phyloP scores from a whole-genome alignment of 2,113 vertebrate species.

The Mesembrinibis cayennensis region DNA sequence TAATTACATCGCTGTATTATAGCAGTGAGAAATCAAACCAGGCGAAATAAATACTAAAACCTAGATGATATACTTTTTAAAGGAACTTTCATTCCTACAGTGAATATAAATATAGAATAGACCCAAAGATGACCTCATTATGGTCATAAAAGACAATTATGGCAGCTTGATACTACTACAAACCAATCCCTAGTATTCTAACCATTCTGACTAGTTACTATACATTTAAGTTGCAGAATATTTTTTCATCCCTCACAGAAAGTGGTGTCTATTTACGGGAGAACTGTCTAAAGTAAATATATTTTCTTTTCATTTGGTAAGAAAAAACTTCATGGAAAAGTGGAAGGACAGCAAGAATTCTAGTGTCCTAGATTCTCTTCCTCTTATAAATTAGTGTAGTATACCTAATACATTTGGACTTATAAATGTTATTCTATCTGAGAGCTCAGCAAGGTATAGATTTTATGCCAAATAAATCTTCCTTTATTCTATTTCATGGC shows the following conservation, averaged over 20 bases:
- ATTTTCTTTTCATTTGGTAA: background rate
- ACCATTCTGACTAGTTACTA: background rate
- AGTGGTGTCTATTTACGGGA: background rate
- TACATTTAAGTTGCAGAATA: background rate
- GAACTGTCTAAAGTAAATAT: background rate
- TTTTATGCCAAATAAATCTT: conserved; percentile 42
- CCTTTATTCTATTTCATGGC: background rate
- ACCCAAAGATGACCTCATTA: background rate
- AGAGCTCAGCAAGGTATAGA: background rate
- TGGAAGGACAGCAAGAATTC: background rate
- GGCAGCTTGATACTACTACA: background rate
- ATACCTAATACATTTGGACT: background rate
- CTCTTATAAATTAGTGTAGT: background rate
- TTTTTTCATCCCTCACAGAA: background rate
- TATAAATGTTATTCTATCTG: conserved; percentile 17
- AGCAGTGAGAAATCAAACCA: background rate
- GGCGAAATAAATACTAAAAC: background rate
- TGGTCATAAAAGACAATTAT: background rate
- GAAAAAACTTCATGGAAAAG: background rate
- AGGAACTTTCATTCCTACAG: background rate
- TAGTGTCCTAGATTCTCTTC: background rate
- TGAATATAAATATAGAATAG: background rate
- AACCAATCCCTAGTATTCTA: background rate
- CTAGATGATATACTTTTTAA: background rate
- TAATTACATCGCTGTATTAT: background rate